Percentiles rank a stretch among this genome's conserved stretches.
Conservation (phyloP, 2,888 invertebrate species). For the Andrena fulva region DNA sequence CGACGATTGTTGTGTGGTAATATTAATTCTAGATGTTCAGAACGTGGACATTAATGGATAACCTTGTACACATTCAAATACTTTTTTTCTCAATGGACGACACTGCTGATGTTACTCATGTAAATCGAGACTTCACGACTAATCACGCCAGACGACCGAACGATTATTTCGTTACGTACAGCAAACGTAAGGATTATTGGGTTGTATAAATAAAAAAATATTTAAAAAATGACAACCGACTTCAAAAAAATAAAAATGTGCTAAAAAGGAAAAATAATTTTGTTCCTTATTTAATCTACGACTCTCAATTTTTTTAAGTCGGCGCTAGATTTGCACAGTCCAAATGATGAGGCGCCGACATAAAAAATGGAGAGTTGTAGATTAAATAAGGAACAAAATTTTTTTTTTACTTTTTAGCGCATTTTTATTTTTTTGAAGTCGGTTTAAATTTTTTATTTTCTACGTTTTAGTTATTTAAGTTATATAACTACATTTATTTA, state of each 20-base stretch:
- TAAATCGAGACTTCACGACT: slow-evolving; percentile 21
- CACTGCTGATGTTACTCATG: not conserved
- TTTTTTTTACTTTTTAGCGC: too few relatives aligned
- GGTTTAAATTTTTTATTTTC: too few relatives aligned
- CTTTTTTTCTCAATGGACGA: not conserved
- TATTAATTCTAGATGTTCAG: slow-evolving; percentile 35
- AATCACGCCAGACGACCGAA: not conserved
- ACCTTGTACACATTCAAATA: not conserved
- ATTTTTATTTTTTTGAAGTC: too few relatives aligned
- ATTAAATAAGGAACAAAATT: too few relatives aligned
- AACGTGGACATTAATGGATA: slow-evolving; percentile 48
- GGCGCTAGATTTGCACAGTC: too few relatives aligned
- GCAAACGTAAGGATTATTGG: slow-evolving; percentile 42
- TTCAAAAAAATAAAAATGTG: not conserved
- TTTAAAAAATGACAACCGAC: not conserved
- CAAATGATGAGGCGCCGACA: too few relatives aligned
- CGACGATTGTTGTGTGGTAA: not conserved
- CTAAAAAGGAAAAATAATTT: not conserved
- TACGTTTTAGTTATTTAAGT: too few relatives aligned
- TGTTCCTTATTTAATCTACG: too few relatives aligned
- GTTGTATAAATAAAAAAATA: not conserved
- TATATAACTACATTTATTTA: too few relatives aligned
- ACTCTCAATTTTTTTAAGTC: too few relatives aligned
- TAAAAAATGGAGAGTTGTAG: too few relatives aligned
- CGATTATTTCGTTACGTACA: not conserved